A percentile compares a stretch with the other conserved stretches of the same genome.
Evolutionary conservation across 1,140 invertebrate species (phyloP).

Genomic region (Pinna nobilis): DNA sequence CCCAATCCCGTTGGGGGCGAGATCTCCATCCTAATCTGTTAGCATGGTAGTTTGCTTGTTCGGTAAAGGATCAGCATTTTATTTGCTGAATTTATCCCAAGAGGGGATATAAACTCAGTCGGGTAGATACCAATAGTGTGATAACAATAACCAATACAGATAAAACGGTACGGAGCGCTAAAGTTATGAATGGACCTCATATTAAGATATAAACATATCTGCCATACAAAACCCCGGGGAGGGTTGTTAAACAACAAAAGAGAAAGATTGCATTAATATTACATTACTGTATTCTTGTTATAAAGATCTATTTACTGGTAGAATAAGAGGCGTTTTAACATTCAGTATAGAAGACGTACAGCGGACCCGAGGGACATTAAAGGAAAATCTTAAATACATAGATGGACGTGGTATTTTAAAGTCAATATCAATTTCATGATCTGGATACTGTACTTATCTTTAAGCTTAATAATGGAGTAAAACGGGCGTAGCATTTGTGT

Average conservation of each 20-base stretch:
- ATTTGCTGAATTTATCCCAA: constrained; percentile 43
- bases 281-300: background rate
- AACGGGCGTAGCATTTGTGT: no score
- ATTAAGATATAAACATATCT: constrained; percentile 6
- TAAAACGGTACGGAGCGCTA: constrained; percentile 12
- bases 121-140: constrained; percentile 29
- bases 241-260: constrained; percentile 10
- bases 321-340: background rate
- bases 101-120: constrained; percentile 36
- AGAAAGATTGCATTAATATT: background rate
- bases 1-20: constrained; percentile 27
- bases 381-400: no score
- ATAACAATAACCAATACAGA: constrained; percentile 7
- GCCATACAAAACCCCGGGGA: constrained; percentile 2
- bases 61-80: constrained; percentile 30
- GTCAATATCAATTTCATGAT: no score
- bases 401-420: no score
- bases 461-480: no score
- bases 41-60: constrained; percentile 33
- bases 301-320: background rate
- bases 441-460: no score
- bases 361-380: no score
- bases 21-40: constrained; percentile 38
- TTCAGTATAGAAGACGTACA: no score
- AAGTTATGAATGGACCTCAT: background rate